phyloP scores from a whole-genome alignment of 1,140 invertebrate genomes.

The Heterodera schachtii region DNA sequence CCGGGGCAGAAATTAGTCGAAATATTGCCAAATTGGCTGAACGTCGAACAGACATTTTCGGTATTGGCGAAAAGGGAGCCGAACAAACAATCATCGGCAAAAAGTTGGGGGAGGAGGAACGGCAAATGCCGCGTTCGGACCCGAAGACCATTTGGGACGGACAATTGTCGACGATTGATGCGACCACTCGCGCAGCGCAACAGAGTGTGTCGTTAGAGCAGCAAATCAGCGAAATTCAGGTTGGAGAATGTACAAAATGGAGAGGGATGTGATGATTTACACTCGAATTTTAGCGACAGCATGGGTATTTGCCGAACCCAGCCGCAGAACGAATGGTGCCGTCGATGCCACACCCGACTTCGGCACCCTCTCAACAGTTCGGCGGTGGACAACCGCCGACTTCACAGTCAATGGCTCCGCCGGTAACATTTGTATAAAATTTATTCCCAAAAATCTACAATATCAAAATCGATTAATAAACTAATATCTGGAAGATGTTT shows the following conservation, averaged over 20 bases:
- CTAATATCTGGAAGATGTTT: not conserved
- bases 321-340: conserved; percentile 68
- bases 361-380: conserved; percentile 6
- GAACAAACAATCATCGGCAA: conserved; percentile 98
- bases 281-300: conserved; percentile 26
- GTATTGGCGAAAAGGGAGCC: conserved; percentile 82
- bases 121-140: conserved; percentile 78
- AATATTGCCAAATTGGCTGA: conserved; percentile 91
- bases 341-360: not conserved
- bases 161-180: conserved; percentile 90
- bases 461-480: not conserved
- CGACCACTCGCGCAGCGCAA: conserved; percentile 83
- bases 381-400: conserved; percentile 19
- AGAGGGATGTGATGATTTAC: too few relatives aligned
- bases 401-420: conserved; percentile 1
- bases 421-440: not conserved
- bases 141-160: conserved; percentile 89
- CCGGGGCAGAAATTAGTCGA: conserved; percentile 85
- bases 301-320: conserved; percentile 59
- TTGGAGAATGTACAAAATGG: not conserved
- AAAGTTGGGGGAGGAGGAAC: conserved; percentile 92
- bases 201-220: conserved; percentile 86
- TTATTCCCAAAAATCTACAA: too few relatives aligned
- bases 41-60: conserved; percentile 98
- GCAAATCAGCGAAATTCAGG: conserved; percentile 61